Evolutionary conservation across 2,113 vertebrate genomes (phyloP), one percentile per base, ranked within the genome.

Genomic region (Strigops habroptila): DNA sequence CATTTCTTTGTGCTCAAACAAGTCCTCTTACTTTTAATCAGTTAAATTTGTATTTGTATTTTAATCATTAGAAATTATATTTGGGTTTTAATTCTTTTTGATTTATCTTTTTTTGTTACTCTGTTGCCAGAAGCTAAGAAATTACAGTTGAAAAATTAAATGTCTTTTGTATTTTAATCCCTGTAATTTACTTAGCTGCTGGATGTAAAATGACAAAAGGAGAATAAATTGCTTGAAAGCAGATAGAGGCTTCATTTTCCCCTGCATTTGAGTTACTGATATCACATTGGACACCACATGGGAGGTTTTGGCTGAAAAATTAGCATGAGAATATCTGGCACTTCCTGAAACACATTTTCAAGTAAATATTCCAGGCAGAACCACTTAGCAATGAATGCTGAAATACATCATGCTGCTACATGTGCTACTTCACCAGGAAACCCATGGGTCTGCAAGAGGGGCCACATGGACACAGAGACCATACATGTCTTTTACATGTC

Each of bases 231-330:
- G 81, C 89, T 95, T 94, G 86, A 94, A 90, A 93, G 83, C 83
- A 88, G 73, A 92, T 63, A 95, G 79, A 85, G 79, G 33, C 86
- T 97, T 75, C 74, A 77, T 96, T 95, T 96, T 93, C n/a, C 88
- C 46, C 51, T 49, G 82, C 77, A 84, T 96, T 92, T 87, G 82
- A 96, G 83, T 93, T 92, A 90, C 80, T 90, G 84, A 81, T 93
- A 96, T 14, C 68, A 65, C 89, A 97, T 53, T 95, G 95, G 93
- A 97, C 74, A 77, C 83, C 88, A 78, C 94, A 94, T 92, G 91
- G 82, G 93, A 96, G 90, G 85, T 81, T 89, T 96, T 91, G 95
- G 96, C 93, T 96, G 87, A 94, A 83, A 96, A 97, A 96, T 97
- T 93, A 93, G 52, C 83, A 91, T 94, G 70, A 97, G 85, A 94